phyloP scores from a whole-genome alignment of 2,113 vertebrate species.

The Hemiprocne comata region DNA sequence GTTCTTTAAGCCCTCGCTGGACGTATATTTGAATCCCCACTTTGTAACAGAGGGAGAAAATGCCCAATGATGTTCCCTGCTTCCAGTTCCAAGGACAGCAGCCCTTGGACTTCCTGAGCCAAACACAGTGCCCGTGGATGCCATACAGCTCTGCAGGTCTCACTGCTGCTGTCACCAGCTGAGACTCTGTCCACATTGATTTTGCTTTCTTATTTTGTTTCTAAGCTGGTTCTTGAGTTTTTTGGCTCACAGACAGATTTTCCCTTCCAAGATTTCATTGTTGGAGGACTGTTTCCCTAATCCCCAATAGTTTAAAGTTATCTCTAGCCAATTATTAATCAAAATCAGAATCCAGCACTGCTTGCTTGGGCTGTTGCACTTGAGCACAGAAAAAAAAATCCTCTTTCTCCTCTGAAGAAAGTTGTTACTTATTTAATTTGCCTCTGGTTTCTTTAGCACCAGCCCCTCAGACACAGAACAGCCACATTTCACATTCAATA shows the following conservation, averaged over 20 bases:
- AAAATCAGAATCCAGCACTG: conserved; percentile 8
- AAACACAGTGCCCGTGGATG: fast-evolving
- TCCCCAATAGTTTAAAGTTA: conserved; percentile 14
- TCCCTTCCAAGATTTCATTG: conserved; percentile 27
- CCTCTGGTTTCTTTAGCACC: background rate
- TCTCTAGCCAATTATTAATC: conserved; percentile 51
- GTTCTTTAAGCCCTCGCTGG: background rate
- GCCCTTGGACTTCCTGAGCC: background rate
- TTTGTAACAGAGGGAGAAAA: background rate
- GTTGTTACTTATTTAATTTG: background rate
- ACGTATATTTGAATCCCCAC: background rate
- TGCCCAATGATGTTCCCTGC: fast-evolving
- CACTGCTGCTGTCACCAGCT: background rate
- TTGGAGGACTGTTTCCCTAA: conserved; percentile 18
- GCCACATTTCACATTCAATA: background rate
- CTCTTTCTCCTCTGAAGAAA: background rate
- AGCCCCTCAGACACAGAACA: background rate
- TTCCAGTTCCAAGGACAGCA: background rate
- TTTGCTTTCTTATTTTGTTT: background rate
- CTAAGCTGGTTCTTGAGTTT: background rate
- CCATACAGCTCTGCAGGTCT: background rate
- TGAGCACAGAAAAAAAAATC: background rate
- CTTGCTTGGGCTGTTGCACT: background rate
- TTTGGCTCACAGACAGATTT: background rate
- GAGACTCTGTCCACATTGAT: background rate